Evolutionary conservation across 2,888 invertebrate genomes (phyloP), one percentile per base, ranked within the genome.

Genomic region (Melieria picta): DNA sequence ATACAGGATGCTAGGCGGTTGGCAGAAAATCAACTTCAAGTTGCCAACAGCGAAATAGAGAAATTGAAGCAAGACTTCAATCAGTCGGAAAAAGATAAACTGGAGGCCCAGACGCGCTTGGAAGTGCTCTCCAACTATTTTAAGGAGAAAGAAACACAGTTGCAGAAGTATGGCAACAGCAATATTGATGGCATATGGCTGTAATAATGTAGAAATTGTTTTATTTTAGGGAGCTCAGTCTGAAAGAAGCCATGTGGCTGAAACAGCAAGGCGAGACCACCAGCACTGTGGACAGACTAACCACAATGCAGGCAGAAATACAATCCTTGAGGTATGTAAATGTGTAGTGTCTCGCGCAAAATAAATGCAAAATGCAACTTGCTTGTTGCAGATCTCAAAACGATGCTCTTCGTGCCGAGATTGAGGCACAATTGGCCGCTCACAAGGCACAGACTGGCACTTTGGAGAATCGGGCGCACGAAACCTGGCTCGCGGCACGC

Each of bases 71-170:
- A 89, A 73, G 90, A 90, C 77, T 90, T 89, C 78, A 89, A 90
- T 80, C 86, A 90, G 77, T 91, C 92, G 0, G 92, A 93, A 80
- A 90, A 90, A 76, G 92, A 92, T 71, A 92, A 91, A 80, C 81
- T 91, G 0, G 96, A 96, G 83, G 93, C 95, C 0, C 90, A 92
- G 79, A 96, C 95, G 0, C 91, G 94, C 79, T 89, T 97, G 3
- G 94, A 94, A 82, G 96, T 97, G 1, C 88, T 97, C 56, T 93
- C 94, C 0, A 93, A 92, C 82, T 97, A 96, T 86, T 97, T 97
- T 88, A 94, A 96, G 81, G 95, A 97, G 77, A 93, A 94, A 79
- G 97, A 97, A 86, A 90, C 92, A 11, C 93, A 96, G 86, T 88
- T 96, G 63, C 91, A 96, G 87, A 96, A 95, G 94, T 96, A 89